Base-by-base conservation (phyloP, 2,113 vertebrate species). In the Osmerus eperlanus region DNA sequence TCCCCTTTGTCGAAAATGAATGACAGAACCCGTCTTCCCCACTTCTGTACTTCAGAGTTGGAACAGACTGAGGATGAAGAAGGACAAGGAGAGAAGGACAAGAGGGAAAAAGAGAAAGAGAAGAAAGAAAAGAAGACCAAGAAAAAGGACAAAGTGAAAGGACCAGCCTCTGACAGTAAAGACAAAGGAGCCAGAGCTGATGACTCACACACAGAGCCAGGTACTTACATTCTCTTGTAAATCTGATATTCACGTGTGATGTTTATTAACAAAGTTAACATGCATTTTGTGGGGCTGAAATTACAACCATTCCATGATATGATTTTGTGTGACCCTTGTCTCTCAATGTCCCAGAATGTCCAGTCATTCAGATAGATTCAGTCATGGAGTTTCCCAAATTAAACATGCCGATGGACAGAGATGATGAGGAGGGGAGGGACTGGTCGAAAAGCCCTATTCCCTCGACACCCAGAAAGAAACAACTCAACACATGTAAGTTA, bases 41-140 rank as follows among this genome's bases (percentile, higher is more conserved):
- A 68, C 83, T 21, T 65, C 41, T 3, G 19, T 78, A 28, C 53
- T 84, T 54, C 70, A 88, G 88, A 79, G 62, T 59, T 36, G 32
- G 83, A 83, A 32, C 60, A 73, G 28, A 65, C 67, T 32, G 81
- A 84, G 14, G 80, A 68, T 19, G 79, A 84, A 14, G 80, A 82
- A 29, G 68, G 54, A 7, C 80, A 90, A n/a, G 70, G 58, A 36
- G 78, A 85, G 63, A 80, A 76, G 5, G 79, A 80, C 5, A 78
- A 51, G 18, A 68, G 68, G 73, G 68, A 68, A 23, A 81, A 78
- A 67, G 71, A 83, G 3, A 70, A 73, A 58, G 81, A 84, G 60
- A 90, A 88, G 76, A 89, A 82, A 51, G 84, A 84, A 69, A 91
- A 84, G 70, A 90, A 82, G 68, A 80, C 67, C 0, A 90, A 85